Conservation (phyloP, 2,888 invertebrate genomes). For the Spilosoma lubricipeda region DNA sequence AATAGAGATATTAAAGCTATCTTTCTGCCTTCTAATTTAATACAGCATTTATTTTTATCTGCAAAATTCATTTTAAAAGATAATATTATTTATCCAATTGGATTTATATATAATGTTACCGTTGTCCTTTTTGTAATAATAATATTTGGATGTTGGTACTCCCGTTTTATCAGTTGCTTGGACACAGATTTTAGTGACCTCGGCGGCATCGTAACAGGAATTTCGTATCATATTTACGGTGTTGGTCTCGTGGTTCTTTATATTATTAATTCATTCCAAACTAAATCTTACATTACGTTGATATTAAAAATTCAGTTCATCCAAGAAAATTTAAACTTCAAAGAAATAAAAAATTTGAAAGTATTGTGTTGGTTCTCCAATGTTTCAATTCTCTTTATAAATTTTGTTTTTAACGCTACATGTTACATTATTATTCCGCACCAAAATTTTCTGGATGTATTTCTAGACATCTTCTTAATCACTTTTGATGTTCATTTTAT, state of each 20-base stretch:
- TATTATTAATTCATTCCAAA: background rate
- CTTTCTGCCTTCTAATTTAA: background rate
- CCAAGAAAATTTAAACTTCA: background rate
- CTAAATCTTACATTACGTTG: background rate
- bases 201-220: background rate
- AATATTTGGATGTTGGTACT: background rate
- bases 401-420: background rate
- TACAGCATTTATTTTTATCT: background rate
- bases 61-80: background rate
- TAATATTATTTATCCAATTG: background rate
- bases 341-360: background rate
- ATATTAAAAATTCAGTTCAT: background rate
- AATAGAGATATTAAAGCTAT: background rate
- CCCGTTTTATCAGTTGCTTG: background rate
- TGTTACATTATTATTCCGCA: background rate
- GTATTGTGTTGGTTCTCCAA: background rate
- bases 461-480: background rate
- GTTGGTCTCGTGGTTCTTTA: background rate
- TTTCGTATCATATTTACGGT: background rate
- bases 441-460: background rate
- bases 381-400: background rate
- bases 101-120: background rate
- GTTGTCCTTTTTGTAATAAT: background rate
- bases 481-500: background rate
- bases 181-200: background rate